Conservation (phyloP, 2,888 invertebrate genomes). For the Apamea epomidion region DNA sequence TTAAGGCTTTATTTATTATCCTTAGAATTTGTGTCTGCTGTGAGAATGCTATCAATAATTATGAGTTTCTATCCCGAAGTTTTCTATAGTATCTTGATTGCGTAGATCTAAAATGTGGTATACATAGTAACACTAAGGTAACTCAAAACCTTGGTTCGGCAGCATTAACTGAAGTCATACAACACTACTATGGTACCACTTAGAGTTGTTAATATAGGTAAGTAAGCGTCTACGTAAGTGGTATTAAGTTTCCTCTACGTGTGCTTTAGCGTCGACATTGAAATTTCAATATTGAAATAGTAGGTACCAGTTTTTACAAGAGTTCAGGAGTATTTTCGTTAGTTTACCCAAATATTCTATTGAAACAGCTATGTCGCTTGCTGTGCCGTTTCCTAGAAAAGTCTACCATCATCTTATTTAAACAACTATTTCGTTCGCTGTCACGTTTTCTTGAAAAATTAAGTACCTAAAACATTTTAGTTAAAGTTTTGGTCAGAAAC, state of each 20-base stretch:
- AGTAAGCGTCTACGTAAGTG: slow-evolving; percentile 28
- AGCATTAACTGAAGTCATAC: background rate
- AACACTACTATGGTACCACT: slow-evolving; percentile 10
- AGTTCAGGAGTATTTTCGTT: background rate
- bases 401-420: background rate
- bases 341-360: background rate
- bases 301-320: background rate
- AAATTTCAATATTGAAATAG: background rate
- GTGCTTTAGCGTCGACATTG: background rate
- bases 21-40: background rate
- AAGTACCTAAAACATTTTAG: background rate
- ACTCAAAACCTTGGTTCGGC: background rate
- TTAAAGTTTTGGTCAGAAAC: background rate
- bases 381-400: too few species aligned
- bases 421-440: background rate
- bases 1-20: too few species aligned
- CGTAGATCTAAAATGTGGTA: background rate
- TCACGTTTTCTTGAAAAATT: background rate
- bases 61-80: background rate
- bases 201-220: slow-evolving; percentile 32
- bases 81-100: background rate
- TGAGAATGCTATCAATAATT: background rate
- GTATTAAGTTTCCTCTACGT: slow-evolving; percentile 25
- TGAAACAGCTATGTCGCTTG: background rate
- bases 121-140: background rate